phyloP scores from a whole-genome alignment of 2,888 invertebrate species.

The Polymixis lichenea region DNA sequence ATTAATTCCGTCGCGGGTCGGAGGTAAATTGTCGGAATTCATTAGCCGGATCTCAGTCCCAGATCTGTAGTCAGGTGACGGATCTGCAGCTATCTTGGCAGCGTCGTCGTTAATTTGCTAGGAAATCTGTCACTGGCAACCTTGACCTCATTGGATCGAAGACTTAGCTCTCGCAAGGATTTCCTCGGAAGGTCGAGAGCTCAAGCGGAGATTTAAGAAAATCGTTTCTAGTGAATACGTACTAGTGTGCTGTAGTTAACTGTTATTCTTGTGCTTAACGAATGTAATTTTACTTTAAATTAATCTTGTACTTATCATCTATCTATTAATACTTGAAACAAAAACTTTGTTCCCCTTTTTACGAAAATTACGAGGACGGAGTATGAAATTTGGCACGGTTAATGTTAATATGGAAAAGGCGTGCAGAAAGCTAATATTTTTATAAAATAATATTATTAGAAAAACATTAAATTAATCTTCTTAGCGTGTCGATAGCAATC shows the following conservation, averaged over 20 bases:
- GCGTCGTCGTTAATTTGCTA: conserved; percentile 44
- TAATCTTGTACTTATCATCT: too few relatives aligned
- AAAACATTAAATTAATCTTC: too few relatives aligned
- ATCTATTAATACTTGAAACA: too few relatives aligned
- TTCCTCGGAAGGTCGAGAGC: conserved; percentile 27
- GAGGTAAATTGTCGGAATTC: conserved; percentile 72
- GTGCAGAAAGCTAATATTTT: too few relatives aligned
- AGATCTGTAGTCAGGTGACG: conserved; percentile 62
- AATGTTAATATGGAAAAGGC: too few relatives aligned
- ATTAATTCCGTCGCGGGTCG: conserved; percentile 67
- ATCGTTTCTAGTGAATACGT: neutral
- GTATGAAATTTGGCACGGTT: too few relatives aligned
- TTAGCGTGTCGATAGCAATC: too few relatives aligned
- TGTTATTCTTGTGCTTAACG: neutral
- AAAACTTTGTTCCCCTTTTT: too few relatives aligned
- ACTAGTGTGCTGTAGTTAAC: conserved; percentile 1
- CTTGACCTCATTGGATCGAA: conserved; percentile 45
- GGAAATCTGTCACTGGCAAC: conserved; percentile 34
- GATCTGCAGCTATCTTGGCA: conserved; percentile 40
- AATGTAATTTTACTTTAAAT: too few relatives aligned
- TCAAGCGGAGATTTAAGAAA: conserved; percentile 30
- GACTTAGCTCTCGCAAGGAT: conserved; percentile 12
- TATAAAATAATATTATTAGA: too few relatives aligned
- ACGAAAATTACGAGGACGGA: too few relatives aligned
- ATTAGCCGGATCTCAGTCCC: conserved; percentile 67